Conservation (phyloP, 2,113 vertebrate genomes). For the Baryphthengus martii region DNA sequence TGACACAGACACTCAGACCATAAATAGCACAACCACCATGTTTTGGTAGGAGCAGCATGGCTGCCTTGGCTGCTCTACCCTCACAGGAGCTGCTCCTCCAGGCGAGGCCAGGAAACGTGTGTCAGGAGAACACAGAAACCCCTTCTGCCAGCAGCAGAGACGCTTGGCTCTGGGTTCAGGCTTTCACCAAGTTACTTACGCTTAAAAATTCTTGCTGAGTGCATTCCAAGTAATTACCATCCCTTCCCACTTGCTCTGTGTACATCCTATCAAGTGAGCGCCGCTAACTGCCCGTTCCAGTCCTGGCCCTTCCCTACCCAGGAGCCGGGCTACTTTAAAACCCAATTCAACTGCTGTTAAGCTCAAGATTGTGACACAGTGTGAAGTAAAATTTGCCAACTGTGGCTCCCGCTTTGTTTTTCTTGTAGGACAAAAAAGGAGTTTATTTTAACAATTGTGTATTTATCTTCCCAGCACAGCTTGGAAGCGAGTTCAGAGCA, state of each 20-base stretch:
- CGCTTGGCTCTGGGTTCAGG: not conserved
- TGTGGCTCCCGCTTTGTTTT: not conserved
- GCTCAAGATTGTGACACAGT: not conserved
- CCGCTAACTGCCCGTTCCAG: accelerated
- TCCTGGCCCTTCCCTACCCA: not conserved
- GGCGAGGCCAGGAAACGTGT: accelerated
- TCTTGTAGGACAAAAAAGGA: not conserved
- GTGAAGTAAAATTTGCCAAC: not conserved
- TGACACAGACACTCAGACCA: not conserved
- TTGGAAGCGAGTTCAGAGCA: not conserved
- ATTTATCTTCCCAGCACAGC: not conserved
- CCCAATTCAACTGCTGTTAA: not conserved
- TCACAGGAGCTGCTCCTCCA: not conserved
- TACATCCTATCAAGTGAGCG: not conserved
- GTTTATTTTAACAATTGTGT: not conserved
- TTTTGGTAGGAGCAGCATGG: not conserved
- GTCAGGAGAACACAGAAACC: not conserved
- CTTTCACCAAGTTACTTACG: not conserved
- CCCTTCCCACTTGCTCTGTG: not conserved
- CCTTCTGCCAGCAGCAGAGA: not conserved
- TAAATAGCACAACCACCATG: not conserved
- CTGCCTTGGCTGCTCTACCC: not conserved
- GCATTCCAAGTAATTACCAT: not conserved
- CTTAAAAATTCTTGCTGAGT: not conserved
- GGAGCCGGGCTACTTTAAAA: not conserved